Evolutionary conservation across 2,888 invertebrate genomes (phyloP), one percentile per base, ranked within the genome.

Genomic region (Macaria notata): DNA sequence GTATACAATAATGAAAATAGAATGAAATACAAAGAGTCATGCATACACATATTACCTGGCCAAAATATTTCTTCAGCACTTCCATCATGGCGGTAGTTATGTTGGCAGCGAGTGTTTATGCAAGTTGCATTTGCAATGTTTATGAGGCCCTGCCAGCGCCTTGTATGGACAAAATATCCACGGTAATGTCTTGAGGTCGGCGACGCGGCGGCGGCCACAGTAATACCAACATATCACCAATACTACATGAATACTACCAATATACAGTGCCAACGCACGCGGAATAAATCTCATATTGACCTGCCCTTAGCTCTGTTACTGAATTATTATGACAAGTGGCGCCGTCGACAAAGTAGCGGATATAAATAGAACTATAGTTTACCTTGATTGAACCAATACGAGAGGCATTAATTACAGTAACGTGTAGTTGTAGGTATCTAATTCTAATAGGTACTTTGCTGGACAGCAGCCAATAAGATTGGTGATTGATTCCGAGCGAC

Each of bases 101-200:
- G 39, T 49, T 50, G 53, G 38, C 52, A 41, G 46, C 7, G 4
- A 49, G 8, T 60, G 46, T 38, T 7, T 51, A 59, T 50, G 42
- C 59, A 63, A 62, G 59, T 57, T 48, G 61, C 59, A 61, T 43
- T 48, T 59, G 63, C 63, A 65, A 59, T 65, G 60, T 62, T 66
- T 68, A 75, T 70, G 81, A 80, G 81, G 82, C 82, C 74, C 79
- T 81, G 71, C 76, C 19, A 72, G 65, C 71, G 56, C 82, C 82
- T 56, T 83, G 77, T 72, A 80, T 64, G 83, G 82, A 53, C 72
- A 63, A 72, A 75, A 72, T 64, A 60, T 48, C 56, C 61, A 36
- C 38, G 64, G 63, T 61, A 65, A 56, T 65, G 43, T 61, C 55
- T 54, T 69, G 71, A 71, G 73, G 73, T 68, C 70, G 72, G 64